Percentiles rank a stretch among this genome's conserved stretches.
These are phyloP conservation scores for Stichodactyla helianthus DNA, from an alignment of 64 coral and sea anemone genomes.

Conservation along the genomic window DNA sequence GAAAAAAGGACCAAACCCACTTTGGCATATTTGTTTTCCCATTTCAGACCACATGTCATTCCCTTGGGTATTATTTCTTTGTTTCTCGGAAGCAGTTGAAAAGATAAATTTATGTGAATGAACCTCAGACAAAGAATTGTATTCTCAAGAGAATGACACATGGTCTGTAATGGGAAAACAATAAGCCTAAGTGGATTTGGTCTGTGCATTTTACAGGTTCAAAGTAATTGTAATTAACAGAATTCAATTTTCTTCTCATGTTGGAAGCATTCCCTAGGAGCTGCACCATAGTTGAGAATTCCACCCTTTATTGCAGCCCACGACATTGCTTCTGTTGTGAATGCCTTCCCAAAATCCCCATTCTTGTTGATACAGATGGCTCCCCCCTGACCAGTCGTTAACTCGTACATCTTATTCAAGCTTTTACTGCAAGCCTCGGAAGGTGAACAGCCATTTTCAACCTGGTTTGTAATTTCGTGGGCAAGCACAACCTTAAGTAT, in stretches of 20 bases:
- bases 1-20: no score
- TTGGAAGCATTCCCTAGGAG: neutral
- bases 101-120: no score
- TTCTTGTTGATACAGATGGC: conserved; percentile 68
- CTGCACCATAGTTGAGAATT: conserved; percentile 58
- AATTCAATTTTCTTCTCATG: neutral
- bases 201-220: no score
- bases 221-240: neutral
- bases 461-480: conserved; percentile 67
- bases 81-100: no score
- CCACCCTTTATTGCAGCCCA: conserved; percentile 77
- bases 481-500: conserved; percentile 85
- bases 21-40: no score
- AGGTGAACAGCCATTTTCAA: conserved; percentile 54
- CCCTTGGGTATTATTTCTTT: no score
- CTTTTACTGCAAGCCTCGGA: conserved; percentile 43
- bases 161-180: no score
- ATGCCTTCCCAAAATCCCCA: conserved; percentile 67
- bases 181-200: no score
- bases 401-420: conserved; percentile 55
- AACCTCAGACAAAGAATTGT: no score
- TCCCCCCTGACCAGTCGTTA: conserved; percentile 75
- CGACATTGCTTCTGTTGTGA: conserved; percentile 70
- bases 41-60: no score
- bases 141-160: no score